These are phyloP conservation scores for Penaeus vannamei DNA, from an alignment of 1,140 invertebrate species.

Conservation along the genomic window DNA sequence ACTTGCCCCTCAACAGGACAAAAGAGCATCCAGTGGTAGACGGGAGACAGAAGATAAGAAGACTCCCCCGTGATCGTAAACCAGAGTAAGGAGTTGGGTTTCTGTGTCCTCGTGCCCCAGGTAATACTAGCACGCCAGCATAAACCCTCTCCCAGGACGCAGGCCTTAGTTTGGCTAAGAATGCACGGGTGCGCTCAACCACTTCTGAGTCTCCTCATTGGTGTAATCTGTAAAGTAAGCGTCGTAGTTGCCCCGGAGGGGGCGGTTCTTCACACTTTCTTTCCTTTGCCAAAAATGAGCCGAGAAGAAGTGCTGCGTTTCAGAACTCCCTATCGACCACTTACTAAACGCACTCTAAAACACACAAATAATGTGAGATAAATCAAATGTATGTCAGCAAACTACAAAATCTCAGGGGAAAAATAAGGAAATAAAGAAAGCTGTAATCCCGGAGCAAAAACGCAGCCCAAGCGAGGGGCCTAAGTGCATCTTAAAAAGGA, in stretches of 20 bases:
- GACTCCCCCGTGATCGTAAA: constrained; percentile 51
- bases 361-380: too few species aligned
- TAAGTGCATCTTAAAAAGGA: constrained; percentile 31
- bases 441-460: too few species aligned
- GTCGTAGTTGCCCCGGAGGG: not conserved
- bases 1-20: too few species aligned
- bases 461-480: too few species aligned
- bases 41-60: too few species aligned
- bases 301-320: not conserved
- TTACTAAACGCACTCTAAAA: too few species aligned
- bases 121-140: constrained; percentile 49
- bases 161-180: constrained; percentile 64
- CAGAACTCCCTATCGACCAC: not conserved
- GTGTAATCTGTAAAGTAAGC: constrained; percentile 44
- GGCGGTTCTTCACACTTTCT: not conserved
- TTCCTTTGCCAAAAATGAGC: not conserved
- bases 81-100: constrained; percentile 57
- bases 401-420: too few species aligned
- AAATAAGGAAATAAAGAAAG: too few species aligned
- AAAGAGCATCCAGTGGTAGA: too few species aligned
- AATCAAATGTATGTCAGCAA: too few species aligned
- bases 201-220: constrained; percentile 26
- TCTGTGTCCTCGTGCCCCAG: constrained; percentile 44
- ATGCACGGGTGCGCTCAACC: constrained; percentile 46
- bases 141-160: too few species aligned